Evolutionary conservation across 2,888 invertebrate species (phyloP).

Genomic region (Leptinotarsa haldemani): DNA sequence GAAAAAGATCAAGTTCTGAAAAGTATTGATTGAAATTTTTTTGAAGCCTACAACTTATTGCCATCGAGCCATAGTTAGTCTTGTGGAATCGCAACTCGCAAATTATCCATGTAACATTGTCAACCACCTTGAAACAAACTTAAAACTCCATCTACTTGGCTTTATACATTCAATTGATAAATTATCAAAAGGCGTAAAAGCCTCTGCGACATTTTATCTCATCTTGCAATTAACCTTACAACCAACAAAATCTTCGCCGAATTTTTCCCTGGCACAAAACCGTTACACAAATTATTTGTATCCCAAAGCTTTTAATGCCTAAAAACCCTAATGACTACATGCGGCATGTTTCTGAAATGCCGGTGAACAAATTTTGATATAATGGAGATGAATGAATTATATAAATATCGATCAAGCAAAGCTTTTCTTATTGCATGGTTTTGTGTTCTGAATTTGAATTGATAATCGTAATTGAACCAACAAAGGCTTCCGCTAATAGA

Average conservation of each 20-base stretch:
- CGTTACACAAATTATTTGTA: background rate
- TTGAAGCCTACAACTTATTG: too few species aligned
- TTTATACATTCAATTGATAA: too few species aligned
- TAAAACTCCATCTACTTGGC: too few species aligned
- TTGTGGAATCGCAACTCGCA: too few species aligned
- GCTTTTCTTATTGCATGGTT: background rate
- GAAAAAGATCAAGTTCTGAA: too few species aligned
- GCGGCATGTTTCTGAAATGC: constrained; percentile 43
- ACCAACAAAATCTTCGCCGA: background rate
- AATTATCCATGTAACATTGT: too few species aligned
- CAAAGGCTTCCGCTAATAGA: constrained; percentile 23
- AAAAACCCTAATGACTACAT: constrained; percentile 46
- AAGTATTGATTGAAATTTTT: too few species aligned
- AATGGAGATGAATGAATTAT: constrained; percentile 52
- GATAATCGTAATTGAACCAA: constrained; percentile 33
- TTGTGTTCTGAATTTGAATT: constrained; percentile 26
- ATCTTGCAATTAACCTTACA: background rate
- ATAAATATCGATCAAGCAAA: constrained; percentile 42
- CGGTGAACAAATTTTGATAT: constrained; percentile 52
- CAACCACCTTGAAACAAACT: too few species aligned
- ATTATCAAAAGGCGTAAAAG: too few species aligned
- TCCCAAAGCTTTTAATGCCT: background rate
- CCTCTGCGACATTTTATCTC: too few species aligned
- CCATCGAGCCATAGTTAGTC: too few species aligned
- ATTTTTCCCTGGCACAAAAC: background rate